A percentile compares a stretch with the other conserved stretches of the same genome.
These are phyloP conservation scores for Athalia cordata DNA, from an alignment of 2,888 invertebrate genomes.

Conservation along the genomic window DNA sequence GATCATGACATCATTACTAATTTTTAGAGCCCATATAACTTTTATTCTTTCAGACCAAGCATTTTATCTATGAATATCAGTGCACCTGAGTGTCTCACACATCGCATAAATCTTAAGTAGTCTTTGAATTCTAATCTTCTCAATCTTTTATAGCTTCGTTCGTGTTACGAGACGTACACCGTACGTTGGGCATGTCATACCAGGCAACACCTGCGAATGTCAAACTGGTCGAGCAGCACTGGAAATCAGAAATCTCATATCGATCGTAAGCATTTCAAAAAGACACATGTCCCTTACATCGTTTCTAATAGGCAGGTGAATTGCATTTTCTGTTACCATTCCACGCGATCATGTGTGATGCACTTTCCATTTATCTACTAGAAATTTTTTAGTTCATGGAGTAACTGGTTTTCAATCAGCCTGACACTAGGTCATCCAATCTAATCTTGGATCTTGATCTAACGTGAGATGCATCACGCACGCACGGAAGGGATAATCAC, in stretches of 20 bases:
- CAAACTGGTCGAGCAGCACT: not conserved
- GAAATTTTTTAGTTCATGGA: not conserved
- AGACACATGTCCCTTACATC: not conserved
- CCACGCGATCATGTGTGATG: not conserved
- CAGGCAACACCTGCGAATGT: constrained; percentile 4
- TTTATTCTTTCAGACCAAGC: no score
- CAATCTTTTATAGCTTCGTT: no score
- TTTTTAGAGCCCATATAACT: not conserved
- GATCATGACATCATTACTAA: not conserved
- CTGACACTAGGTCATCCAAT: not conserved
- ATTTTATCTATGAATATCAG: no score
- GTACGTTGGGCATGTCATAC: no score
- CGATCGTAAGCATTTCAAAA: not conserved
- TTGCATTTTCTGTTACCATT: not conserved
- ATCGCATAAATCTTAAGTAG: no score
- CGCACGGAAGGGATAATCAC: not conserved
- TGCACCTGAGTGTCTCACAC: no score
- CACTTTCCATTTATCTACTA: not conserved
- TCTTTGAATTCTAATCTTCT: no score
- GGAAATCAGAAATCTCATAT: not conserved
- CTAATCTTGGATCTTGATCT: not conserved
- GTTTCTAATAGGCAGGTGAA: not conserved
- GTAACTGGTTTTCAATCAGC: not conserved
- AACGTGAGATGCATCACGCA: not conserved
- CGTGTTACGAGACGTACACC: no score